A percentile compares a stretch with the other conserved stretches of the same genome.
Evolutionary conservation across 2,888 invertebrate genomes (phyloP).

Genomic region (Ectropis crepuscularia): DNA sequence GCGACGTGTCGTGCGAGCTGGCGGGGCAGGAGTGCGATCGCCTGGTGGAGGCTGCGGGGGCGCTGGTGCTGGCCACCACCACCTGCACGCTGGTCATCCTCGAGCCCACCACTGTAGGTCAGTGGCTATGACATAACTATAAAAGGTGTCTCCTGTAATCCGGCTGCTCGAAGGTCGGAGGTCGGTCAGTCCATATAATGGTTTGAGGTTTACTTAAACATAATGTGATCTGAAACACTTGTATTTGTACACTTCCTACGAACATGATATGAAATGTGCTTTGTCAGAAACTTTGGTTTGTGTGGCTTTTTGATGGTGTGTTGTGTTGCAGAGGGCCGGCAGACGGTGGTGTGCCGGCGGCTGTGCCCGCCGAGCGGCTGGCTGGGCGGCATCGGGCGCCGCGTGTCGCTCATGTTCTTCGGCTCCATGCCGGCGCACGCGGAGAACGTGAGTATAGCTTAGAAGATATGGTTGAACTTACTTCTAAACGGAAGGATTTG

Average conservation of each 20-base stretch:
- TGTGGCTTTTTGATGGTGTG: no score
- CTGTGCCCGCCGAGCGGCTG: slow-evolving; percentile 91
- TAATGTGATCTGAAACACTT: no score
- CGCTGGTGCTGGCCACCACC: slow-evolving; percentile 94
- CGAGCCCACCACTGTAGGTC: slow-evolving; percentile 56
- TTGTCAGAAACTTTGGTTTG: no score
- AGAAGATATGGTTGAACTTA: no score
- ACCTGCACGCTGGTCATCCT: slow-evolving; percentile 91
- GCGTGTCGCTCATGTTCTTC: slow-evolving; percentile 92
- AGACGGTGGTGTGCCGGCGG: slow-evolving; percentile 87
- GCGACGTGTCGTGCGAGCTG: slow-evolving; percentile 93
- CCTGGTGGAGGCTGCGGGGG: slow-evolving; percentile 87
- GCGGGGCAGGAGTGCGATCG: slow-evolving; percentile 95
- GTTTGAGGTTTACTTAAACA: no score
- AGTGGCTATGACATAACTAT: no score
- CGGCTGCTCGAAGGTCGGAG: no score
- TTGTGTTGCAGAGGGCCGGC: slow-evolving; percentile 86
- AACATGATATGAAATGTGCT: no score
- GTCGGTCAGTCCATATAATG: no score
- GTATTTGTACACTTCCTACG: no score
- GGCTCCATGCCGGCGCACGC: slow-evolving; percentile 88
- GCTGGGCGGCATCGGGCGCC: slow-evolving; percentile 93
- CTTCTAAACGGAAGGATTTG: no score
- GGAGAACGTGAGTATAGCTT: slow-evolving; percentile 83
- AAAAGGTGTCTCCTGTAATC: no score